These are phyloP conservation scores for Epirrita christyi DNA, from an alignment of 2,888 invertebrate species.

Conservation along the genomic window DNA sequence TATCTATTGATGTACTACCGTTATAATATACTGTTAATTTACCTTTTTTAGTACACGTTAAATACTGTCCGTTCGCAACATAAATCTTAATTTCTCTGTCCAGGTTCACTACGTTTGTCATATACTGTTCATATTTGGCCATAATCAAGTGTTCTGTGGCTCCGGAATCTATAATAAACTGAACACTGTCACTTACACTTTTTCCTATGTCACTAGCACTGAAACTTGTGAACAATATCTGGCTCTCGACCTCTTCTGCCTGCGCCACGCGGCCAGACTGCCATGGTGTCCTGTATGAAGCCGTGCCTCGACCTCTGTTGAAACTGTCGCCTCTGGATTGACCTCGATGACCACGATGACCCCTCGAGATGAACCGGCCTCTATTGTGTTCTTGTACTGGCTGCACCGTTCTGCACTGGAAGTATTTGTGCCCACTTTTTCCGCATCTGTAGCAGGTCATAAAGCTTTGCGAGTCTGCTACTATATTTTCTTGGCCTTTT, in stretches of 20 bases:
- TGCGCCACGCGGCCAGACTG: not conserved
- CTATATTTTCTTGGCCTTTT: too few species aligned
- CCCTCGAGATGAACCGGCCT: too few species aligned
- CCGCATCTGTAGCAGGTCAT: too few species aligned
- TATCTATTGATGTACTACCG: not conserved
- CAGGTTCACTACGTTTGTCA: slow-evolving; percentile 6
- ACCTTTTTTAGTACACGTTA: slow-evolving; percentile 2
- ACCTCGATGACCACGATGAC: too few species aligned
- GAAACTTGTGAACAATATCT: too few species aligned
- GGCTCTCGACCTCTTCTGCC: too few species aligned
- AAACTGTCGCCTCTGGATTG: too few species aligned
- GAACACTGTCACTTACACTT: slow-evolving; percentile 16
- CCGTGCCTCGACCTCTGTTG: not conserved
- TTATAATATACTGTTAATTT: slow-evolving; percentile 2
- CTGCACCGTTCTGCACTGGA: too few species aligned
- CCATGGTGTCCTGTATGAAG: not conserved
- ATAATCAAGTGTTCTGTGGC: not conserved
- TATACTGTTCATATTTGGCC: not conserved
- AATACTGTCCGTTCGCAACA: slow-evolving; percentile 12
- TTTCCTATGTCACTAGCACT: not conserved
- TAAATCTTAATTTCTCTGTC: slow-evolving; percentile 1
- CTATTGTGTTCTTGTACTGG: too few species aligned
- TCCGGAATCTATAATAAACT: slow-evolving; percentile 15
- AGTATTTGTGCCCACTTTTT: too few species aligned
- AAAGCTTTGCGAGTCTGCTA: too few species aligned